phyloP scores from a whole-genome alignment of 1,140 invertebrate genomes.

The Zaprionus kolodkinae region DNA sequence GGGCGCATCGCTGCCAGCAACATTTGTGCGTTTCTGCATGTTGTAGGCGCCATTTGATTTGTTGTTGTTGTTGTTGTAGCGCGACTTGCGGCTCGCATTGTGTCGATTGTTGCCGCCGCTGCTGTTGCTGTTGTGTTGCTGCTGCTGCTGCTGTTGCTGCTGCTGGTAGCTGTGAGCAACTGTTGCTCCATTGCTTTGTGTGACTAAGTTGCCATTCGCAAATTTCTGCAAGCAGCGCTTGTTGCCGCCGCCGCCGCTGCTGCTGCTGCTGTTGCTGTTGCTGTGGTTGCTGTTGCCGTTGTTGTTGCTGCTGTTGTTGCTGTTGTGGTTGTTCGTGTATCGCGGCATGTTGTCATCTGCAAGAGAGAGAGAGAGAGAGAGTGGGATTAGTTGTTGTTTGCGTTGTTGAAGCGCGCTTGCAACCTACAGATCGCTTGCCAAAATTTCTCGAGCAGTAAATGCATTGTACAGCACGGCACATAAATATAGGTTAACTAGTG shows the following conservation, averaged over 20 bases:
- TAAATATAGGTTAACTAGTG: not conserved
- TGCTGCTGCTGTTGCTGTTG: conserved; percentile 16
- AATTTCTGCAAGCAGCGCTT: conserved; percentile 67
- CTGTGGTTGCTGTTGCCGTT: conserved; percentile 20
- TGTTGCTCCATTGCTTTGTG: conserved; percentile 29
- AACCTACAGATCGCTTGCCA: conserved; percentile 33
- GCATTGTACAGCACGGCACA: conserved; percentile 43
- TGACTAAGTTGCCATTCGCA: conserved; percentile 38
- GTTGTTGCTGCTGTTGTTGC: not conserved
- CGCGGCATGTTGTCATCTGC: conserved; percentile 73
- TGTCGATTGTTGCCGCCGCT: conserved; percentile 16
- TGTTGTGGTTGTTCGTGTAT: conserved; percentile 40
- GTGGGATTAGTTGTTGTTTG: not conserved
- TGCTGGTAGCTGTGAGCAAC: conserved; percentile 14
- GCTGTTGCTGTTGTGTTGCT: conserved; percentile 41
- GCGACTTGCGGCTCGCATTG: conserved; percentile 9
- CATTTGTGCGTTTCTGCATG: conserved; percentile 55
- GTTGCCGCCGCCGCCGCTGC: conserved; percentile 33
- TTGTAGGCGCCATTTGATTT: conserved; percentile 44
- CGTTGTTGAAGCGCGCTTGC: conserved; percentile 9
- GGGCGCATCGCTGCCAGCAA: conserved; percentile 30
- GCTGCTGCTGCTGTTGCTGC: conserved; percentile 22
- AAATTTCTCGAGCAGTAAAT: conserved; percentile 57
- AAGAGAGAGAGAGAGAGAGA: not conserved
- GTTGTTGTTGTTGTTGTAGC: conserved; percentile 34